Percentiles rank a stretch among this genome's conserved stretches.
These are phyloP conservation scores for Carapus acus DNA, from an alignment of 2,797 vertebrate genomes.

Conservation along the genomic window DNA sequence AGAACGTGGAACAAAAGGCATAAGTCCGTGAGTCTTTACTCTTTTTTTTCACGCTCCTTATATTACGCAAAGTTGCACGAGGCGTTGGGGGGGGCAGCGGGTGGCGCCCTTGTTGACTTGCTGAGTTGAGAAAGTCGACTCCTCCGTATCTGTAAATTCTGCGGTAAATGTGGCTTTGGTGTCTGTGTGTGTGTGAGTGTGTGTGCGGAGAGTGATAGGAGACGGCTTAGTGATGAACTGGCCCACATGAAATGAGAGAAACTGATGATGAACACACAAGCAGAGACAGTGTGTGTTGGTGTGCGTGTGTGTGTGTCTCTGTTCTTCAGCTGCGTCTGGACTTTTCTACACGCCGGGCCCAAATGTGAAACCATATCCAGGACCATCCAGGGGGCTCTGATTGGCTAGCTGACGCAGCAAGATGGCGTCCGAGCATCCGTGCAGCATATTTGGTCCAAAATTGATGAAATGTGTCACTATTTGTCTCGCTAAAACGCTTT, in stretches of 20 bases:
- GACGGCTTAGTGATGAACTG: neutral
- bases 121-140: slow-evolving; percentile 44
- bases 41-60: slow-evolving; percentile 17
- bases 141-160: slow-evolving; percentile 25
- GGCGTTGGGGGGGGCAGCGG: neutral
- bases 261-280: neutral
- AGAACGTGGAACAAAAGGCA: slow-evolving; percentile 39
- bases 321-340: neutral
- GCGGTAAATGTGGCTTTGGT: slow-evolving; percentile 18
- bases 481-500: neutral
- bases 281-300: neutral
- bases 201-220: slow-evolving; percentile 1
- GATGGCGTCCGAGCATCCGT: neutral
- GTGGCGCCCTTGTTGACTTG: slow-evolving; percentile 29
- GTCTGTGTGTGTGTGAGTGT: slow-evolving; percentile 16
- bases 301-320: neutral
- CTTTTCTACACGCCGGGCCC: neutral
- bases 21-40: neutral
- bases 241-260: neutral
- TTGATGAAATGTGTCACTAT: neutral
- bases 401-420: neutral
- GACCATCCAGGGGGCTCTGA: neutral
- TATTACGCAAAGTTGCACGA: slow-evolving; percentile 40
- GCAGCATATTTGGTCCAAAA: too few species aligned
- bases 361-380: neutral